These are phyloP conservation scores for Euleptes europaea DNA, from an alignment of 2,113 vertebrate genomes.

Conservation along the genomic window DNA sequence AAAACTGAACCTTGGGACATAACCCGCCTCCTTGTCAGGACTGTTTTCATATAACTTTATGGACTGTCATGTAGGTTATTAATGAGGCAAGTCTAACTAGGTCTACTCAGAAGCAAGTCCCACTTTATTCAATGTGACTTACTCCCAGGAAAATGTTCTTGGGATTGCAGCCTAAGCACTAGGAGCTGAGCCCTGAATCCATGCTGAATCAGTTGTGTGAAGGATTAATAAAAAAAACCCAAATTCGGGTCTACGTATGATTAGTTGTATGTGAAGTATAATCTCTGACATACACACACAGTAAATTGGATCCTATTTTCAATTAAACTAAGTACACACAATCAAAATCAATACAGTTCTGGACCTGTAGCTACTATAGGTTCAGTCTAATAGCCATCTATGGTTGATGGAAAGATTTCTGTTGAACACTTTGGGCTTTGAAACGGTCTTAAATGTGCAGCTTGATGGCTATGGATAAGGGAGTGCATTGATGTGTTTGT, in stretches of 20 bases:
- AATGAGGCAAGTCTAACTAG: too few species aligned
- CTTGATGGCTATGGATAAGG: background rate
- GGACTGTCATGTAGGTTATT: background rate
- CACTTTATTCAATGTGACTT: too few species aligned
- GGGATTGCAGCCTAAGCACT: too few species aligned
- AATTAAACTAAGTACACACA: background rate
- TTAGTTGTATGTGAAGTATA: background rate
- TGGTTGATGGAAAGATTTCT: background rate
- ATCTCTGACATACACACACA: background rate
- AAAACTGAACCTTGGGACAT: background rate
- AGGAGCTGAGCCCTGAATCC: background rate
- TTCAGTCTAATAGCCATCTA: background rate
- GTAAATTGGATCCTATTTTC: background rate
- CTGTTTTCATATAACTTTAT: background rate
- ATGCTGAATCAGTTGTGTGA: background rate
- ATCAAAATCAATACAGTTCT: too few species aligned
- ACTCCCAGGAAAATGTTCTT: too few species aligned
- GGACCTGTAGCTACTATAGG: background rate
- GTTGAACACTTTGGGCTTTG: background rate
- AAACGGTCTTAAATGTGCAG: background rate
- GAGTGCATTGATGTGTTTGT: background rate
- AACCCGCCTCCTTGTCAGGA: background rate
- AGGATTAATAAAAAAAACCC: background rate
- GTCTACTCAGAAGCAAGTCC: background rate
- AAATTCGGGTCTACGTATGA: background rate